These are phyloP conservation scores for Ramphastos sulfuratus DNA, from an alignment of 2,113 vertebrate genomes.

Conservation along the genomic window DNA sequence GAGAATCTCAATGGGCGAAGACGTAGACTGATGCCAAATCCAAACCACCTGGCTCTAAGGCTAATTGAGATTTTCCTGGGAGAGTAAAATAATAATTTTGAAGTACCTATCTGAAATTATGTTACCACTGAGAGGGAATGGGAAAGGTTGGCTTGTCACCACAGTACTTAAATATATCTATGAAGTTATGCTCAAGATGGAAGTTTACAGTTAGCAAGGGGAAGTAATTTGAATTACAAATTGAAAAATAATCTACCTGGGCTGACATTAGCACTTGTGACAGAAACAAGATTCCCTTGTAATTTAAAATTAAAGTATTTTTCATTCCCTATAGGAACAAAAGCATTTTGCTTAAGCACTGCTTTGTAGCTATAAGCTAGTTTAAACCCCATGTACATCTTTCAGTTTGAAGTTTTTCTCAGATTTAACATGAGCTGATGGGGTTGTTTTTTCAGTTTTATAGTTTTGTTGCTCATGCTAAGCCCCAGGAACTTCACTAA, in stretches of 20 bases:
- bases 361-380: background rate
- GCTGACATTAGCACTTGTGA: background rate
- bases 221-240: background rate
- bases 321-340: background rate
- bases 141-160: slow-evolving; percentile 6
- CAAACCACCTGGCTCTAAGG: slow-evolving; percentile 46
- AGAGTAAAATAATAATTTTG: slow-evolving; percentile 46
- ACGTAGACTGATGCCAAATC: slow-evolving; percentile 37
- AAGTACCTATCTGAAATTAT: slow-evolving; percentile 24
- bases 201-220: background rate
- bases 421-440: background rate
- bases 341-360: background rate
- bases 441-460: background rate
- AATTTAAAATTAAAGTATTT: background rate
- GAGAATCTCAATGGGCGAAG: slow-evolving; percentile 15
- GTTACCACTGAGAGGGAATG: slow-evolving; percentile 16
- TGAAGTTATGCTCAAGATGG: background rate
- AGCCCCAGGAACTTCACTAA: background rate
- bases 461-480: background rate
- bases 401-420: background rate
- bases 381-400: background rate
- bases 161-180: background rate
- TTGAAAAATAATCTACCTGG: background rate
- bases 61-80: slow-evolving; percentile 53
- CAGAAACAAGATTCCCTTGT: background rate